These are phyloP conservation scores for Marronus borbonicus DNA, from an alignment of 2,888 invertebrate species.

Conservation along the genomic window DNA sequence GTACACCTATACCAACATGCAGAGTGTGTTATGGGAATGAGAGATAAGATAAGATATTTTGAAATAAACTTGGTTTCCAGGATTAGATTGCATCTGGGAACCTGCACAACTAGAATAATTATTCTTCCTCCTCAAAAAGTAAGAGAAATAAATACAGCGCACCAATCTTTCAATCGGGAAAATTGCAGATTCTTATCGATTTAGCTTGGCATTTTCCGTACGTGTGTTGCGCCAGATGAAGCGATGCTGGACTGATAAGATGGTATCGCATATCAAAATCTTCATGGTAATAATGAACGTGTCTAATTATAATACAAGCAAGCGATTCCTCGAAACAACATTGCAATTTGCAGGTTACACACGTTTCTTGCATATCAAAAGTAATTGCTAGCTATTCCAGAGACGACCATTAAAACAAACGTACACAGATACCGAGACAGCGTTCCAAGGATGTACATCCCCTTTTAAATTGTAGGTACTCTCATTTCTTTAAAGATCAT, in stretches of 20 bases:
- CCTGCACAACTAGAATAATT: not conserved
- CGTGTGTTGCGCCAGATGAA: not conserved
- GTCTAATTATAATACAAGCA: slow-evolving; percentile 17
- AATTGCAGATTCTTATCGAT: slow-evolving; percentile 14
- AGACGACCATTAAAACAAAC: slow-evolving; percentile 19
- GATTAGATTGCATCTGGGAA: not conserved
- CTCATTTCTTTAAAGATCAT: not conserved
- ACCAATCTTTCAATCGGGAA: not conserved
- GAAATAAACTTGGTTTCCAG: not conserved
- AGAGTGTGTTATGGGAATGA: too few species aligned
- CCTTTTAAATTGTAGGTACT: slow-evolving; percentile 4
- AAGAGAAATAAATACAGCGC: too few species aligned
- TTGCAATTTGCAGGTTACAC: slow-evolving; percentile 16
- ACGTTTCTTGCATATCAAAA: slow-evolving; percentile 16
- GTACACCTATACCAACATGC: too few species aligned
- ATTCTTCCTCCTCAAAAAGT: too few species aligned
- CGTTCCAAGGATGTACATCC: not conserved
- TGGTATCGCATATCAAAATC: slow-evolving; percentile 5
- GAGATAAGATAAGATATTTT: too few species aligned
- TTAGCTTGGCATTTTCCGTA: not conserved
- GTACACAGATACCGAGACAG: not conserved
- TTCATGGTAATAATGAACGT: slow-evolving; percentile 21
- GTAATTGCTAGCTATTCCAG: slow-evolving; percentile 25
- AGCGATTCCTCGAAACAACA: not conserved
- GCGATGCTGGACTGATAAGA: not conserved